Conservation (phyloP, 2,888 invertebrate species). For the Lepidochrysops patricia region DNA sequence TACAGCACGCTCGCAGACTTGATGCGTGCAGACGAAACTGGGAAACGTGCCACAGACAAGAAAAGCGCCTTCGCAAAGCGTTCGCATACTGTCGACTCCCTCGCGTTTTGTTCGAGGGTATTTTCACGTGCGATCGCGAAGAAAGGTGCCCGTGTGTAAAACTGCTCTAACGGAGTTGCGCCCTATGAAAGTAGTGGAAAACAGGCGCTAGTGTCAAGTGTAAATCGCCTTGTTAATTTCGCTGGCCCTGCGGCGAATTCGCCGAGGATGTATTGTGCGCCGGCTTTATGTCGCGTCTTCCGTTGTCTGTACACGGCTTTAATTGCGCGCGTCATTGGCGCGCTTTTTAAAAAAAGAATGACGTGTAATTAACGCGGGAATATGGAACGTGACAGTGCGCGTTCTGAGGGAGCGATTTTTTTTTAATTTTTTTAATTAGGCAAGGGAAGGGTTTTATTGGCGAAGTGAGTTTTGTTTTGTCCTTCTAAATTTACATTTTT, state of each 20-base stretch:
- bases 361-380: conserved; percentile 74
- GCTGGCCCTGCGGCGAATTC: conserved; percentile 71
- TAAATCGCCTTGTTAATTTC: conserved; percentile 76
- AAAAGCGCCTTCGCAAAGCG: conserved; percentile 20
- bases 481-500: conserved; percentile 21
- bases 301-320: conserved; percentile 72
- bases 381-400: conserved; percentile 73
- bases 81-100: conserved; percentile 24
- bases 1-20: conserved; percentile 50
- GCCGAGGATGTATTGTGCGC: conserved; percentile 72
- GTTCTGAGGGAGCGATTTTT: conserved; percentile 65
- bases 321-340: conserved; percentile 74
- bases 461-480: conserved; percentile 34
- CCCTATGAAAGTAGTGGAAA: conserved; percentile 60
- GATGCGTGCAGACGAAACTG: conserved; percentile 38
- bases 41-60: conserved; percentile 37
- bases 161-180: conserved; percentile 34
- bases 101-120: conserved; percentile 23
- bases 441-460: conserved; percentile 46
- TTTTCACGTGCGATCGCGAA: conserved; percentile 32
- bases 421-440: conserved; percentile 69
- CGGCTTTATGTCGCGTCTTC: conserved; percentile 72
- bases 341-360: conserved; percentile 73
- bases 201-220: conserved; percentile 70
- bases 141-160: conserved; percentile 34